Percentiles rank a stretch among this genome's conserved stretches.
Evolutionary conservation across 2,888 invertebrate species (phyloP).

Genomic region (Tuberolachnus salignus): DNA sequence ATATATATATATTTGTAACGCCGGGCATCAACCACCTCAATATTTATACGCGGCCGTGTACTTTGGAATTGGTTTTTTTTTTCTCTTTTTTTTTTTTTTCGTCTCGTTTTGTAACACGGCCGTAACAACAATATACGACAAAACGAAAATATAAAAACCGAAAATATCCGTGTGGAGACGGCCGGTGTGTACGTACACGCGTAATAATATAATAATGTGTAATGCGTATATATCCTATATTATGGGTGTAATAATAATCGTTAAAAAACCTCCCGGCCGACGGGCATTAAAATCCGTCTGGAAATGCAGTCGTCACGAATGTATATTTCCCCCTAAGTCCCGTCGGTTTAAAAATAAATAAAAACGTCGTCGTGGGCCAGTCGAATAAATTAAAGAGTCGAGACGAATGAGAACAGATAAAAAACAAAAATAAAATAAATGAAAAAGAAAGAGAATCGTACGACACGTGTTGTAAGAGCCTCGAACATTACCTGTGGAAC

Average conservation of each 20-base stretch:
- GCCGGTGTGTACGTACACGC: not conserved
- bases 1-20: not conserved
- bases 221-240: too few species aligned
- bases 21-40: constrained; percentile 23
- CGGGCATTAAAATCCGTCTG: constrained; percentile 55
- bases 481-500: constrained; percentile 24
- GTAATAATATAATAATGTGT: too few species aligned
- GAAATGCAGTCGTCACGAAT: constrained; percentile 46
- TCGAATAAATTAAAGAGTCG: constrained; percentile 51
- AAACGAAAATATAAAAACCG: constrained; percentile 44
- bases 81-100: constrained; percentile 11
- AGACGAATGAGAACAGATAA: constrained; percentile 20
- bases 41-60: constrained; percentile 28
- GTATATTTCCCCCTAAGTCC: constrained; percentile 53
- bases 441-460: constrained; percentile 36
- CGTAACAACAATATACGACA: constrained; percentile 39
- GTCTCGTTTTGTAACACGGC: constrained; percentile 30
- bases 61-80: constrained; percentile 18
- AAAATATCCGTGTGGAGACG: too few species aligned
- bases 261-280: constrained; percentile 47
- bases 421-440: too few species aligned
- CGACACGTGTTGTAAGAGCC: constrained; percentile 6
- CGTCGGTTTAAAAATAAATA: constrained; percentile 45
- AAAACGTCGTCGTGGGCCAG: constrained; percentile 42
- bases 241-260: constrained; percentile 50